Base-by-base conservation (phyloP, 2,113 vertebrate genomes). In the Herpailurus yagouaroundi region DNA sequence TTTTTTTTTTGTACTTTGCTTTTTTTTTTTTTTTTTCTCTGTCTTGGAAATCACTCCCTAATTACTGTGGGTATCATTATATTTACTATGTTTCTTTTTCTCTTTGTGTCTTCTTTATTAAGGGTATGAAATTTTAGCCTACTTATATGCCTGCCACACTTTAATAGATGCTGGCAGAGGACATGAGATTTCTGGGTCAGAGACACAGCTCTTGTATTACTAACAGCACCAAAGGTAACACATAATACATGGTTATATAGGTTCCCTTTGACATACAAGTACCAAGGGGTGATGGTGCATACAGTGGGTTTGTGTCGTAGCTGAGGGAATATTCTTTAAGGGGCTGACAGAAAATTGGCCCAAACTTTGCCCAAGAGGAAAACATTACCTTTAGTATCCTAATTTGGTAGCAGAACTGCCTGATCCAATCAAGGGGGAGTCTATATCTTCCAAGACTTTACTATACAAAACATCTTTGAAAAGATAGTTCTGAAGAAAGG, bases 81-180 rank as follows among this genome's bases (percentile, higher is more conserved):
- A 50, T 60, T 73, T 87, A 25, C 48, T 68, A 3, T 76, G 25
- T 68, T 83, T 81, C 50, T 87, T 86, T 77, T 18, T 83, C 7
- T 91, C 6, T 89, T 82, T 81, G 7, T 91, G 18, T 52, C n/a
- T 92, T 87, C 27, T 92, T 92, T 92, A 81, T 69, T 86, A 81
- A 76, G 19, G 11, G 9, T 64, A 23, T 88, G 27, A 94, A 13
- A 89, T 89, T 85, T 80, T 71, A 81, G 36, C 4, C 36, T 92
- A 31, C 15, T 79, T 80, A 3, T 38, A 60, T 84, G 48, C 52
- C 48, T 91, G n/a, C 45, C 19, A 36, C 4, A 13, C 5, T 93
- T 89, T 90, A 4, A 14, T 27, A 93, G 85, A 77, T 71, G 25
- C 45, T 96, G 41, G 14, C 19, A 84, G 36, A 69, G 89, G 29